phyloP scores from a whole-genome alignment of 2,888 invertebrate genomes.

The Epinotia nisella region DNA sequence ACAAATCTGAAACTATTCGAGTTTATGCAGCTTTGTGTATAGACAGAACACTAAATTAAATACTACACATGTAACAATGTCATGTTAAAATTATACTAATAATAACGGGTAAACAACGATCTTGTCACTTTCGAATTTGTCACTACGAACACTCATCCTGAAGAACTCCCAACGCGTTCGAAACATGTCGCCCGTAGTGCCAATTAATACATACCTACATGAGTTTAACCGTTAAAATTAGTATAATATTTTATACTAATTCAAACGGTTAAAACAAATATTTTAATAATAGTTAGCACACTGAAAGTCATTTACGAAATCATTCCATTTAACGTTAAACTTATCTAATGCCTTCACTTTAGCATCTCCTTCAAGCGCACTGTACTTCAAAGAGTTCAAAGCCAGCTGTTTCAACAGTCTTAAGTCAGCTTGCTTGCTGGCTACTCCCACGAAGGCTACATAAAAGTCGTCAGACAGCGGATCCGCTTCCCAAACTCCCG shows the following conservation, averaged over 20 bases:
- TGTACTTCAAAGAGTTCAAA: constrained; percentile 89
- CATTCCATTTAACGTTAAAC: constrained; percentile 85
- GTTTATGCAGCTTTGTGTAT: not conserved
- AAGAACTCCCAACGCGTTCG: too few relatives aligned
- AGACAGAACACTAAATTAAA: not conserved
- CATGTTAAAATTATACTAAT: too few relatives aligned
- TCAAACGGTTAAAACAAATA: too few relatives aligned
- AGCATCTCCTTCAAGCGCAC: constrained; percentile 80
- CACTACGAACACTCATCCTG: too few relatives aligned
- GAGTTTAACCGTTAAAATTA: too few relatives aligned
- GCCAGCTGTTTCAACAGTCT: constrained; percentile 89
- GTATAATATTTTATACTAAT: constrained; percentile 9
- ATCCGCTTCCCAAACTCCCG: constrained; percentile 90
- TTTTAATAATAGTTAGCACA: constrained; percentile 65
- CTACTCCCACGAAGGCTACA: constrained; percentile 90
- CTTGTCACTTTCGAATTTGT: too few relatives aligned
- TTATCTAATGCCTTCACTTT: constrained; percentile 78
- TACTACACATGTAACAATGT: too few relatives aligned
- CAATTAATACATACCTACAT: too few relatives aligned
- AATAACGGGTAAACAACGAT: too few relatives aligned
- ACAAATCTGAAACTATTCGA: not conserved
- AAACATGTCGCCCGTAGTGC: too few relatives aligned
- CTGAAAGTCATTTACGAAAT: constrained; percentile 77
- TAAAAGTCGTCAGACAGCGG: constrained; percentile 92
- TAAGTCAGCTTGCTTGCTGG: constrained; percentile 87